phyloP scores from a whole-genome alignment of 2,888 invertebrate genomes.

The Helicoverpa assulta region DNA sequence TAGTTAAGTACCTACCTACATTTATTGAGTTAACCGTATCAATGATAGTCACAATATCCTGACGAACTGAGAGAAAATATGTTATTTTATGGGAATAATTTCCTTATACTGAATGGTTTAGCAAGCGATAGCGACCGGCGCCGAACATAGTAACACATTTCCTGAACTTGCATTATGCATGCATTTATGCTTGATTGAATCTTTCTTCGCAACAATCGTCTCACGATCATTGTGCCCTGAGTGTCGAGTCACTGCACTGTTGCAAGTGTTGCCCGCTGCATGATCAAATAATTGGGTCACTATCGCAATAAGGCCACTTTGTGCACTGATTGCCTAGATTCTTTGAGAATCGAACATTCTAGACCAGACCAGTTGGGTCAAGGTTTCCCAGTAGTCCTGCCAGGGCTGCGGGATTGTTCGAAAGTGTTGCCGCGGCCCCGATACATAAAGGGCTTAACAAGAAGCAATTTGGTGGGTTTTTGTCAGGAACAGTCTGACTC shows the following conservation, averaged over 20 bases:
- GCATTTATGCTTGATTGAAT: background rate
- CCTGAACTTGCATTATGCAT: background rate
- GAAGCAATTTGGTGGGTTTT: too few species aligned
- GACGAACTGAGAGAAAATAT: background rate
- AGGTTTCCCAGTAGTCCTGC: too few species aligned
- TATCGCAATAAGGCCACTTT: background rate
- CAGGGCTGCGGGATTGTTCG: too few species aligned
- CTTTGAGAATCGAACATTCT: background rate
- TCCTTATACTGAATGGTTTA: background rate
- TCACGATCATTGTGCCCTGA: background rate
- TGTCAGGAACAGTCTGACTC: too few species aligned
- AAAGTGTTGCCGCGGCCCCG: too few species aligned
- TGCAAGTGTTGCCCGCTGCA: background rate
- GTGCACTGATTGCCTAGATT: background rate
- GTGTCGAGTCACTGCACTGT: constrained; percentile 4
- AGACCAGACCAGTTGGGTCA: background rate
- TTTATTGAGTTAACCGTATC: background rate
- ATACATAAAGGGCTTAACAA: too few species aligned
- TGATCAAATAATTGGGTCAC: constrained; percentile 7
- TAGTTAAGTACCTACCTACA: background rate
- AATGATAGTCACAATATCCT: background rate
- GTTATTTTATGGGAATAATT: background rate
- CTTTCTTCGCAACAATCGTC: background rate
- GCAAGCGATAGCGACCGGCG: background rate
- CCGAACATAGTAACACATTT: background rate